Percentiles rank a stretch among this genome's conserved stretches.
Conservation (phyloP, 2,888 invertebrate genomes). For the Tortrix viridana region DNA sequence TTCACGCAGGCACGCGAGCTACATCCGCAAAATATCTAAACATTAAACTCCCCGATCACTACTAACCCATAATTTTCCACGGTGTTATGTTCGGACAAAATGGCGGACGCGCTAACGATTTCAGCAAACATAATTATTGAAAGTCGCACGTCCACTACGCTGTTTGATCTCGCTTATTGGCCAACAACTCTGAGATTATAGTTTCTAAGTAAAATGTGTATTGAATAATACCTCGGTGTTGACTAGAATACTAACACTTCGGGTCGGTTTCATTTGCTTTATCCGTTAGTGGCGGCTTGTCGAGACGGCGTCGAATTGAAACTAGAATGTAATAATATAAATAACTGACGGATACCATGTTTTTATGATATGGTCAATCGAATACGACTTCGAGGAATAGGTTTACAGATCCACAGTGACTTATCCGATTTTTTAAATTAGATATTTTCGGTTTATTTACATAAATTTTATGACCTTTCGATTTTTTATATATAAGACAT, state of each 20-base stretch:
- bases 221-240: slow-evolving; percentile 31
- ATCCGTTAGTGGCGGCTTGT: slow-evolving; percentile 15
- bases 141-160: slow-evolving; percentile 70
- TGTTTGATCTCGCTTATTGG: slow-evolving; percentile 77
- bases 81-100: slow-evolving; percentile 55
- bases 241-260: slow-evolving; percentile 27
- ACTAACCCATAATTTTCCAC: slow-evolving; percentile 51
- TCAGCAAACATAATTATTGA: slow-evolving; percentile 81
- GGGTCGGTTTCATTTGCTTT: slow-evolving; percentile 29
- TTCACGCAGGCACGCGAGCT: background rate
- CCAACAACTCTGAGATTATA: slow-evolving; percentile 52
- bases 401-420: too few species aligned
- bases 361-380: too few species aligned
- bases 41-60: slow-evolving; percentile 12
- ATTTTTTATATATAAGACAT: too few species aligned
- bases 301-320: background rate
- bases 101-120: slow-evolving; percentile 71
- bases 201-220: slow-evolving; percentile 40
- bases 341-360: too few species aligned
- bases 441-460: too few species aligned
- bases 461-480: too few species aligned
- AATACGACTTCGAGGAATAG: too few species aligned
- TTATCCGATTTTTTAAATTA: too few species aligned
- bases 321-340: too few species aligned
- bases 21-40: slow-evolving; percentile 8